Evolutionary conservation across 1,140 invertebrate genomes (phyloP), one percentile per base, ranked within the genome.

Genomic region (Caenorhabditis latens): DNA sequence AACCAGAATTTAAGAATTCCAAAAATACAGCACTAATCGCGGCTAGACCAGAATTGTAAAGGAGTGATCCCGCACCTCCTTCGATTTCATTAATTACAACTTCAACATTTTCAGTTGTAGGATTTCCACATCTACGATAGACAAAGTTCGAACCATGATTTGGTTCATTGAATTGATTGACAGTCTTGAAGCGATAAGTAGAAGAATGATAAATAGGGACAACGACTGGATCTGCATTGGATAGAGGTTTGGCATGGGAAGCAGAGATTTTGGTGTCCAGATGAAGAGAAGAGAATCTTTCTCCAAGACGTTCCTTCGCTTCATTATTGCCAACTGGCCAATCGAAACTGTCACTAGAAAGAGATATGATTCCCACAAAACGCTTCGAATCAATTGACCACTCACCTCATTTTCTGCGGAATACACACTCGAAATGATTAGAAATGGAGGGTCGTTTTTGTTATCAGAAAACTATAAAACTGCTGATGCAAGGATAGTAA

Each of bases 41-140:
- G 14, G 86, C 86, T 6, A 86, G 82, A 24, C 86, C 86, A 2
- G 86, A 86, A 19, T 86, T 86, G 42, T 86, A 86, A 7, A 83
- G 16, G 2, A 86, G 82, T 9, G 86, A 79, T 48, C 65, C 86
- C 11, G 75, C 82, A 1, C 86, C 86, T 63, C 82, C 82, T 65
- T 86, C 86, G 21, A 88, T 87, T 53, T 88, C 85, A 87, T 88
- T 87, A 43, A 88, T 87, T 13, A 86, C 85, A 53, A 88, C 85
- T 79, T 88, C 87, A 24, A 88, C 87, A 19, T 55, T 83, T 57
- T 86, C 86, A 13, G 57, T 75, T 8, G 86, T 86, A 1, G 86
- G 86, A 48, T 86, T 86, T 48, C 86, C 86, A 63, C 86, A 86
- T 55, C 86, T 40, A 43, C 71, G 86, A 32, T 86, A 86, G 48